Evolutionary conservation across 2,888 invertebrate genomes (phyloP).

Genomic region (Monopis laevigella): DNA sequence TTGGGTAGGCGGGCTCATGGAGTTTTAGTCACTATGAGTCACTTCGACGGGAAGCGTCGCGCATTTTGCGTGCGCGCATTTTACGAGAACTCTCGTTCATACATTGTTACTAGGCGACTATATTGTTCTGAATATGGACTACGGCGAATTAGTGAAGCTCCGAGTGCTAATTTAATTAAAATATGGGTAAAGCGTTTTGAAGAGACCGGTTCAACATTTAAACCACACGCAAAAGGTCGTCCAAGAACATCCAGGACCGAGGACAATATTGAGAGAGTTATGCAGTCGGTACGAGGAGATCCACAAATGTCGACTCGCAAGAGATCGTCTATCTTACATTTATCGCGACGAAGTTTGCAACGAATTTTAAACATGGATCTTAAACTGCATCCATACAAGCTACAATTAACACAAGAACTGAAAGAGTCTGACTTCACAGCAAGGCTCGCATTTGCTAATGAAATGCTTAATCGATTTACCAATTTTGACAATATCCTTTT

Average conservation of each 20-base stretch:
- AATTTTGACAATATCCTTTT: constrained; percentile 19
- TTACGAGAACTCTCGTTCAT: constrained; percentile 11
- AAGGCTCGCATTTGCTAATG: constrained; percentile 5
- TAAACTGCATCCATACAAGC: constrained; percentile 18
- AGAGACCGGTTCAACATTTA: constrained; percentile 20
- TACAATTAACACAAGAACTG: constrained; percentile 18
- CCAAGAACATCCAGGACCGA: constrained; percentile 18
- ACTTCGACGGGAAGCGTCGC: constrained; percentile 13
- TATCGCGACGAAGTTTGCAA: constrained; percentile 18
- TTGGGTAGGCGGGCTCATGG: constrained; percentile 15
- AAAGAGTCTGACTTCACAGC: constrained; percentile 18
- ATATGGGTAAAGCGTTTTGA: constrained; percentile 20
- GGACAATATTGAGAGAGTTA: constrained; percentile 16
- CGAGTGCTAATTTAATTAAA: constrained; percentile 12
- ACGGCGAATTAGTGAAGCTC: not conserved
- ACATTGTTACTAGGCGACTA: constrained; percentile 13
- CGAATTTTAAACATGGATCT: constrained; percentile 19
- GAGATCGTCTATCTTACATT: constrained; percentile 17
- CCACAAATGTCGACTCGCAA: constrained; percentile 16
- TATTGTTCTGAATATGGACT: constrained; percentile 9
- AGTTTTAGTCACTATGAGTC: not conserved
- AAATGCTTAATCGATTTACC: constrained; percentile 19
- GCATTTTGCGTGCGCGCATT: constrained; percentile 12
- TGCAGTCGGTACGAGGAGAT: constrained; percentile 18
- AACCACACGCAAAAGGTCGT: constrained; percentile 19